These are phyloP conservation scores for Dysdera silvatica DNA, from an alignment of 1,140 invertebrate genomes.

Conservation along the genomic window DNA sequence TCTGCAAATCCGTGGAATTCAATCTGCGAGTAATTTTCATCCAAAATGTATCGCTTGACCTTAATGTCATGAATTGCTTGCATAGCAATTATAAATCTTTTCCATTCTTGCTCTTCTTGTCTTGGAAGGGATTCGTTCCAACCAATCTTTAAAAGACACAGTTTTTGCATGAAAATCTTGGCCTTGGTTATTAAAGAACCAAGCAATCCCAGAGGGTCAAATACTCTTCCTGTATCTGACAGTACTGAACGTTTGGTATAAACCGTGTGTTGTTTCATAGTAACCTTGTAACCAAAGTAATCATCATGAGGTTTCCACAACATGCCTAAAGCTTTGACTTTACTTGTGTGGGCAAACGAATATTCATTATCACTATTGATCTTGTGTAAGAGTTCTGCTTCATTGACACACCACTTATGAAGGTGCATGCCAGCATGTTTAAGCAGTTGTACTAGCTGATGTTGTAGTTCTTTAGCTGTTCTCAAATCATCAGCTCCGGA, in stretches of 20 bases:
- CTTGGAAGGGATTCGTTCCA: conserved; percentile 28
- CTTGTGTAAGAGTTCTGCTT: background rate
- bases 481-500: conserved; percentile 34
- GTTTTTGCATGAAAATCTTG: conserved; percentile 26
- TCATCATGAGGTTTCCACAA: conserved; percentile 12
- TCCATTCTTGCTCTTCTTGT: conserved; percentile 11
- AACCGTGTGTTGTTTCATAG: too few species aligned
- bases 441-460: conserved; percentile 36
- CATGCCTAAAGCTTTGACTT: conserved; percentile 4
- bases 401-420: conserved; percentile 43
- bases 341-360: background rate
- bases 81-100: conserved; percentile 3
- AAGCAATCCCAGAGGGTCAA: conserved; percentile 32
- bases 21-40: background rate
- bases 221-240: conserved; percentile 16
- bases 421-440: conserved; percentile 39
- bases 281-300: background rate
- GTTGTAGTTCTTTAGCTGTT: conserved; percentile 32
- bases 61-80: background rate
- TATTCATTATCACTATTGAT: background rate
- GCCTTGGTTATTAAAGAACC: conserved; percentile 18
- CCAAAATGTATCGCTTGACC: background rate
- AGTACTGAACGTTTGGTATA: conserved; percentile 29
- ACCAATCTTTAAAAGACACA: conserved; percentile 15
- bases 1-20: conserved; percentile 20